Evolutionary conservation across 2,888 invertebrate genomes (phyloP).

Genomic region (Gibbula magus): DNA sequence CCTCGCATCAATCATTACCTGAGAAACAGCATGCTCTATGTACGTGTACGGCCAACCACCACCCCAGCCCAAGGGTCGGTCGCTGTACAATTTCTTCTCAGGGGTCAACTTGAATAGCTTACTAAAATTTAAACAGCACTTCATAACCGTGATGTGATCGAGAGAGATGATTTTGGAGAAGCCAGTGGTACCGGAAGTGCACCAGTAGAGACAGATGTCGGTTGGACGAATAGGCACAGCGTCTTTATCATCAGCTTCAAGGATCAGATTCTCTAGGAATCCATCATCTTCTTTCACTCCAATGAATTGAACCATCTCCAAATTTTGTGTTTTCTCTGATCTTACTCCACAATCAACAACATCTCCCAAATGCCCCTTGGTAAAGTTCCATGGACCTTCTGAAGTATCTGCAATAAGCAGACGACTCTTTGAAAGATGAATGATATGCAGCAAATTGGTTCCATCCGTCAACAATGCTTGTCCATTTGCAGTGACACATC

Average conservation of each 20-base stretch:
- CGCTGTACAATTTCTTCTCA: not conserved
- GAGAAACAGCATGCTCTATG: not conserved
- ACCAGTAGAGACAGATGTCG: conserved; percentile 8
- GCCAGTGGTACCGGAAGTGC: conserved; percentile 24
- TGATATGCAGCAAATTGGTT: not conserved
- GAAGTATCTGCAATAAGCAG: not conserved
- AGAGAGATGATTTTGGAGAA: conserved; percentile 25
- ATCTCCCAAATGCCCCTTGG: not conserved
- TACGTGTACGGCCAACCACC: not conserved
- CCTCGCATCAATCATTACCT: not conserved
- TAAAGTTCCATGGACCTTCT: not conserved
- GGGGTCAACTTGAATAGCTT: too few relatives aligned
- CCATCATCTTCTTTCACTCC: not conserved
- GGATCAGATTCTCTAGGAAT: conserved; percentile 4
- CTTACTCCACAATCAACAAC: not conserved
- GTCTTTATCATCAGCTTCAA: not conserved
- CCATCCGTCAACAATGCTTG: conserved; percentile 22
- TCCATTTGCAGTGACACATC: conserved; percentile 25
- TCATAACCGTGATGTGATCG: not conserved
- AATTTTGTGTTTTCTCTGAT: not conserved
- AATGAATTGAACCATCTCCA: not conserved
- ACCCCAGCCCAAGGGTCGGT: conserved; percentile 22
- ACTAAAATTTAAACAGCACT: too few relatives aligned
- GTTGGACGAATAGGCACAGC: not conserved
- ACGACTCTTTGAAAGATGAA: not conserved